phyloP scores from a whole-genome alignment of 2,888 invertebrate genomes.

The Melinopterus prodromus region DNA sequence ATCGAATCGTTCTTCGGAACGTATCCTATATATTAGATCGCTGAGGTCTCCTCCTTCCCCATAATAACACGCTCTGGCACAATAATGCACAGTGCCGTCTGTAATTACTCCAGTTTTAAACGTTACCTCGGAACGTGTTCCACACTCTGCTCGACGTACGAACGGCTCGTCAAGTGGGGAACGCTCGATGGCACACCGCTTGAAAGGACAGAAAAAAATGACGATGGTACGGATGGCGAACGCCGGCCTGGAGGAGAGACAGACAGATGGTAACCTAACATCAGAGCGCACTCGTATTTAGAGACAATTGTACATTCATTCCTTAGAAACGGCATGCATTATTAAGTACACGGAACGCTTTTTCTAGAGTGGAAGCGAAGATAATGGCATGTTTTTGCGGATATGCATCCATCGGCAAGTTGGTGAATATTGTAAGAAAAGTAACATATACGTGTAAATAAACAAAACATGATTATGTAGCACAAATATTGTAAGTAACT shows the following conservation, averaged over 20 bases:
- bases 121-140: slow-evolving; percentile 17
- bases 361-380: background rate
- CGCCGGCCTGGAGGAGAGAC: no score
- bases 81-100: slow-evolving; percentile 20
- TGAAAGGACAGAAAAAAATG: background rate
- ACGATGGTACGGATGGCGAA: background rate
- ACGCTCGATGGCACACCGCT: background rate
- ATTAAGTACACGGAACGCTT: slow-evolving; percentile 19
- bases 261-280: no score
- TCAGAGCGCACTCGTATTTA: slow-evolving; percentile 7
- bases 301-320: slow-evolving; percentile 21
- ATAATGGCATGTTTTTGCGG: no score
- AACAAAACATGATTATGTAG: no score
- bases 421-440: no score
- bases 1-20: background rate
- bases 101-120: slow-evolving; percentile 26
- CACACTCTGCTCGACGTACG: slow-evolving; percentile 7
- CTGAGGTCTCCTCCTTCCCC: background rate
- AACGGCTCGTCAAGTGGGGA: background rate
- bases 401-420: no score
- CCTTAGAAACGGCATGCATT: slow-evolving; percentile 16
- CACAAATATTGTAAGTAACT: no score
- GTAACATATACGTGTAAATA: no score
- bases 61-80: slow-evolving; percentile 17
- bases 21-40: background rate